Conservation (phyloP, 2,113 vertebrate genomes). For the cat (Felis catus) region DNA sequence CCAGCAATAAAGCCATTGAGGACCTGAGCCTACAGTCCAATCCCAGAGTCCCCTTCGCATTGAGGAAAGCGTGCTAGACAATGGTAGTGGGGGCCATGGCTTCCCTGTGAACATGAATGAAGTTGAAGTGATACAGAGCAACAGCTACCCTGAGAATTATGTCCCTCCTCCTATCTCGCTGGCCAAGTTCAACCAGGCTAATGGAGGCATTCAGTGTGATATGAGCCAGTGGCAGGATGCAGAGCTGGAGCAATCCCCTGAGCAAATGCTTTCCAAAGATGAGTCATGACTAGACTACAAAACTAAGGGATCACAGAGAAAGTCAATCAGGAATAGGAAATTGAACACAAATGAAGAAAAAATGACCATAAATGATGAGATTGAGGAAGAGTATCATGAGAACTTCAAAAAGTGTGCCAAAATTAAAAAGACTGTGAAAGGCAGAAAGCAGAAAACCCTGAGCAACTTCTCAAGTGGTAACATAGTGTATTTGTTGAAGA, state of each 20-base stretch:
- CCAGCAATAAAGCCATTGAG: background rate
- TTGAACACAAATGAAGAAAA: constrained; percentile 76
- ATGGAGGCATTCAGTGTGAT: background rate
- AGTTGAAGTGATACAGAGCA: background rate
- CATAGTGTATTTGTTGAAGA: constrained; percentile 44
- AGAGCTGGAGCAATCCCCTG: background rate
- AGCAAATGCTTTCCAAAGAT: constrained; percentile 63
- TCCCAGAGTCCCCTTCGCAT: background rate
- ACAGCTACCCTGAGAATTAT: constrained; percentile 54
- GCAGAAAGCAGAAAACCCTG: constrained; percentile 41
- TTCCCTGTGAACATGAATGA: background rate
- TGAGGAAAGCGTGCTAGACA: background rate
- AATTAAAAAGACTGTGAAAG: constrained; percentile 53
- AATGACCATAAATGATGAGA: background rate
- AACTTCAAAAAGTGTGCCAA: constrained; percentile 38
- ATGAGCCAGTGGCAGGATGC: background rate
- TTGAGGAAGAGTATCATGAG: background rate
- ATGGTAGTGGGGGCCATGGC: constrained; percentile 69
- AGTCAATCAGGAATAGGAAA: constrained; percentile 68
- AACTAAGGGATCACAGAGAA: constrained; percentile 66
- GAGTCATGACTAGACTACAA: constrained; percentile 73
- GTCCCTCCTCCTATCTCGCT: background rate
- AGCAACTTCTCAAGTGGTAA: background rate
- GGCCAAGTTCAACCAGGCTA: background rate
- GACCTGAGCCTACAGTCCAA: background rate